These are phyloP conservation scores for Tetranychus cinnabarinus DNA, from an alignment of 1,140 invertebrate species.

Conservation along the genomic window DNA sequence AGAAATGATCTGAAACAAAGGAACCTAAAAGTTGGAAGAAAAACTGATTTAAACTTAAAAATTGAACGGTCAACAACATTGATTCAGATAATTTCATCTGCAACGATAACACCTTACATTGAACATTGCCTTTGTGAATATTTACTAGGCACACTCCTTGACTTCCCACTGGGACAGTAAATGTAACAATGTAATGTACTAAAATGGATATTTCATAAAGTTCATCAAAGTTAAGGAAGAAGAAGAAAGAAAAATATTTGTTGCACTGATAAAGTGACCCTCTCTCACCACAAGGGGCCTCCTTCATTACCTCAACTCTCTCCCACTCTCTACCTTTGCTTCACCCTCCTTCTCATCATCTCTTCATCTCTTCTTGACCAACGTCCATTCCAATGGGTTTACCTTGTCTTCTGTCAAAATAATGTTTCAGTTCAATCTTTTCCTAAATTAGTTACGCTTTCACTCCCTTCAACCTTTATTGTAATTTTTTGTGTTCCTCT, in stretches of 20 bases:
- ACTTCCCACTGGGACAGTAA: no score
- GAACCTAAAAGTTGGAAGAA: background rate
- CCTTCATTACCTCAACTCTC: background rate
- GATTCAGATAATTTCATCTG: no score
- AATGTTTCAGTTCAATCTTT: background rate
- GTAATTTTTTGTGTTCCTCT: background rate
- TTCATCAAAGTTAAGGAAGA: no score
- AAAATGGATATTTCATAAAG: no score
- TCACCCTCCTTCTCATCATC: constrained; percentile 15
- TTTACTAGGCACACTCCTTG: no score
- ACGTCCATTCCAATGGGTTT: background rate
- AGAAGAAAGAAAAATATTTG: background rate
- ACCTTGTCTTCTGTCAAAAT: background rate
- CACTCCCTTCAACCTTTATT: background rate
- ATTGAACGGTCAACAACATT: no score
- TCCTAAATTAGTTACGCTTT: background rate
- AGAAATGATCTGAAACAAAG: background rate
- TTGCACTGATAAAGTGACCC: constrained; percentile 2
- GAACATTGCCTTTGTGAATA: no score
- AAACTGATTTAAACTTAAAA: no score
- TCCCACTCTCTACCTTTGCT: constrained; percentile 9
- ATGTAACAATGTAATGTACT: no score
- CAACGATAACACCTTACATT: no score
- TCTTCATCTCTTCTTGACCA: background rate
- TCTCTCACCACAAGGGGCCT: background rate